phyloP scores from a whole-genome alignment of 2,888 invertebrate species.

The Aspidiotus rigidus region DNA sequence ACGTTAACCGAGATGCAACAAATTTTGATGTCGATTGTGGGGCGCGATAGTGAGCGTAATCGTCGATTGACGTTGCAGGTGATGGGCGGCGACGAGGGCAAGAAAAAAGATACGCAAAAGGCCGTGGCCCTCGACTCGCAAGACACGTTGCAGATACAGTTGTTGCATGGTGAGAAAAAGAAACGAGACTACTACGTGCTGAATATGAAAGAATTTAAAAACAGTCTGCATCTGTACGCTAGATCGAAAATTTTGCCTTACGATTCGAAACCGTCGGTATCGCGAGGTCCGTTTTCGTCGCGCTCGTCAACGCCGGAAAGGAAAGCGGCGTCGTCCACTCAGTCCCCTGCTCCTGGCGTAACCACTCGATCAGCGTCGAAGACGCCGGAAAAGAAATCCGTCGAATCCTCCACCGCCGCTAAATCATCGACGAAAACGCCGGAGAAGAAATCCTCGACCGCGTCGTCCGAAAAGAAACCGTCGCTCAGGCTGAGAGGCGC shows the following conservation, averaged over 20 bases:
- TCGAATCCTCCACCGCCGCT: too few relatives aligned
- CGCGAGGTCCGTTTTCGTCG: too few relatives aligned
- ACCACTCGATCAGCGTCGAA: too few relatives aligned
- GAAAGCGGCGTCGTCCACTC: too few relatives aligned
- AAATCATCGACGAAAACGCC: too few relatives aligned
- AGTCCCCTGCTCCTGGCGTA: too few relatives aligned
- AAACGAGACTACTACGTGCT: conserved; percentile 18
- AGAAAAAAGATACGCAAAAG: not conserved
- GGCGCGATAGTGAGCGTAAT: conserved; percentile 22
- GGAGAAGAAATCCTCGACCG: too few relatives aligned
- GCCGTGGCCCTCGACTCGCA: not conserved
- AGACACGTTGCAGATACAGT: conserved; percentile 10
- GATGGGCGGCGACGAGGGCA: conserved; percentile 5
- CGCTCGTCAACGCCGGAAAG: too few relatives aligned
- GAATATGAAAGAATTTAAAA: conserved; percentile 24
- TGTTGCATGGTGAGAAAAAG: conserved; percentile 21
- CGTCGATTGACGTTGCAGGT: conserved; percentile 26
- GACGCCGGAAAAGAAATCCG: too few relatives aligned
- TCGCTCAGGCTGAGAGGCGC: too few relatives aligned
- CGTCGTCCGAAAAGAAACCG: too few relatives aligned
- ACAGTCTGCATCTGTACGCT: conserved; percentile 18
- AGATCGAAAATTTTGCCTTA: conserved; percentile 23
- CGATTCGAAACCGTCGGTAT: not conserved
- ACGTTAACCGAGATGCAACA: conserved; percentile 18
- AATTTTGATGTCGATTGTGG: conserved; percentile 13